phyloP scores from a whole-genome alignment of 1,140 invertebrate species.

The Brachionus rubens region DNA sequence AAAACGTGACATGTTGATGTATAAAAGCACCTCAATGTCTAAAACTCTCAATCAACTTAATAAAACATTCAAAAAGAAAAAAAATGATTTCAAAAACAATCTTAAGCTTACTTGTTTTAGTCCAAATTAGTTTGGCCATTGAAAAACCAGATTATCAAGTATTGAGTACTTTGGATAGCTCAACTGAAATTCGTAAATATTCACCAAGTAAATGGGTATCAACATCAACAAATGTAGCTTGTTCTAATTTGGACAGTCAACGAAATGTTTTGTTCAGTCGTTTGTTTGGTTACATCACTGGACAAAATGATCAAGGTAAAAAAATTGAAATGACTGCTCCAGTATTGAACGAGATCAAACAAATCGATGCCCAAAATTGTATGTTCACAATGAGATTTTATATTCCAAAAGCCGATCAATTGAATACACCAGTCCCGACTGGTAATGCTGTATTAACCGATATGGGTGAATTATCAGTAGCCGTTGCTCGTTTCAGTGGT shows the following conservation, averaged over 20 bases:
- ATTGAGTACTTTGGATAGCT: neutral
- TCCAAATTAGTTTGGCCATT: neutral
- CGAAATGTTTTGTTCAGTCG: neutral
- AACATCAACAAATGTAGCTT: neutral
- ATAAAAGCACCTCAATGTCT: no score
- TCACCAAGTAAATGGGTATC: constrained; percentile 20
- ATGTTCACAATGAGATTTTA: constrained; percentile 33
- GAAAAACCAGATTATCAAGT: constrained; percentile 4
- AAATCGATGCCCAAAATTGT: constrained; percentile 25
- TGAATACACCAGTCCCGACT: neutral
- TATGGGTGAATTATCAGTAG: no score
- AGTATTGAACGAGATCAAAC: neutral
- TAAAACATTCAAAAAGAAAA: no score
- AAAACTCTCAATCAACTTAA: no score
- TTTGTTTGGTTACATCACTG: constrained; percentile 2
- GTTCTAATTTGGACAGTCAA: neutral
- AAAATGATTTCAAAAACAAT: no score
- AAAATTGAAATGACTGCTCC: constrained; percentile 14
- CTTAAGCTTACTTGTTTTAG: no score
- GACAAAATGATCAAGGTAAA: constrained; percentile 14
- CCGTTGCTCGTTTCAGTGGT: no score
- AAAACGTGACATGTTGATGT: no score
- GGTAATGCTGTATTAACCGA: neutral
- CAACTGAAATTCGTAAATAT: constrained; percentile 12
- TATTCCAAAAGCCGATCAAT: constrained; percentile 18